These are phyloP conservation scores for Sphaerodactylus townsendi DNA, from an alignment of 2,113 vertebrate species.

Conservation along the genomic window DNA sequence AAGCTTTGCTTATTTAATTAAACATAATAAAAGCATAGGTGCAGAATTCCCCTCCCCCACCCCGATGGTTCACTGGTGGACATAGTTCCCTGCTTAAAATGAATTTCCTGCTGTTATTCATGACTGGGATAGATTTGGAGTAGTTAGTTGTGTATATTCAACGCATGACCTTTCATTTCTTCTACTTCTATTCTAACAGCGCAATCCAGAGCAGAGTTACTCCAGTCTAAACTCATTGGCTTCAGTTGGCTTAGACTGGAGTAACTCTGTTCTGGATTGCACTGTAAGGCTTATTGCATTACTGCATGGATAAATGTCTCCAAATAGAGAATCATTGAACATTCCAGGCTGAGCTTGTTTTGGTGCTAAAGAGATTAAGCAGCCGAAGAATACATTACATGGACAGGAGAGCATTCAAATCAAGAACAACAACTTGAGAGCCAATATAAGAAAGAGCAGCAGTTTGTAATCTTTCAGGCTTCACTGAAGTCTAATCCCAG, in stretches of 20 bases:
- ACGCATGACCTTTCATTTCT: neutral
- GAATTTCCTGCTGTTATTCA: no score
- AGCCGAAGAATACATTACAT: neutral
- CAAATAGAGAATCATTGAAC: neutral
- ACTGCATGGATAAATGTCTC: neutral
- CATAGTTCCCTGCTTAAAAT: no score
- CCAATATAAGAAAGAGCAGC: neutral
- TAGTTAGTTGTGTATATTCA: neutral
- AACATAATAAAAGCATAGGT: no score
- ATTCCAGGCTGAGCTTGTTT: neutral
- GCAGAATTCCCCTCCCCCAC: no score
- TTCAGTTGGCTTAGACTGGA: no score
- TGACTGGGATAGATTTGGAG: neutral
- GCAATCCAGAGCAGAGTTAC: no score
- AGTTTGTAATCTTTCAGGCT: slow-evolving; percentile 15
- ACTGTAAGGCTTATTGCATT: neutral
- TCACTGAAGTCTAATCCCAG: neutral
- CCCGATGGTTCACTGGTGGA: no score
- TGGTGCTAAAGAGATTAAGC: neutral
- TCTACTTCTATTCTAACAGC: neutral
- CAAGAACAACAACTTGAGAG: slow-evolving; percentile 9
- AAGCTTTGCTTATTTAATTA: neutral
- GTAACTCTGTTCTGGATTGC: no score
- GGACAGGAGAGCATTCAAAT: neutral
- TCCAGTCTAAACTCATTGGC: no score